A percentile compares a stretch with the other conserved stretches of the same genome.
These are phyloP conservation scores for Oryzias celebensis DNA, from an alignment of 2,113 vertebrate genomes.

Conservation along the genomic window DNA sequence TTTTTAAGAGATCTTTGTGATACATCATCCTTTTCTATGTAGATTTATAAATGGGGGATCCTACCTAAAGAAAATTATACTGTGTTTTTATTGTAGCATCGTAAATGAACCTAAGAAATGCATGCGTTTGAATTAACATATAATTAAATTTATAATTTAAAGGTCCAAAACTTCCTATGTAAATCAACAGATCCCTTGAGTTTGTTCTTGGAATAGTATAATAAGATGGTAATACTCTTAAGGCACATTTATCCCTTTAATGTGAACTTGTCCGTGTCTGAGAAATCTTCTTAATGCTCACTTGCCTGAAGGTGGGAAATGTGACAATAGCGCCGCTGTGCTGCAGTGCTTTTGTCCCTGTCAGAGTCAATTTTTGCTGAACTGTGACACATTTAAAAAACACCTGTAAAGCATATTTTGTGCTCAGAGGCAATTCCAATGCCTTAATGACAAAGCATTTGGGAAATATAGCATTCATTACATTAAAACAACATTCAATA, in stretches of 20 bases:
- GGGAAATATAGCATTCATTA: too few species aligned
- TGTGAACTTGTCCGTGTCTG: background rate
- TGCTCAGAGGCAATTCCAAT: too few species aligned
- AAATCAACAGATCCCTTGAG: constrained; percentile 5
- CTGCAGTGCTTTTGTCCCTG: background rate
- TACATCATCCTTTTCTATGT: too few species aligned
- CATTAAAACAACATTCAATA: too few species aligned
- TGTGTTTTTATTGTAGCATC: too few species aligned
- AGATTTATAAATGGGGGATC: too few species aligned
- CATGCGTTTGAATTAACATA: constrained; percentile 4
- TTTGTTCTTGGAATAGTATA: constrained; percentile 1
- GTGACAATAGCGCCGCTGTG: background rate
- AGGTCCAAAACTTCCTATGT: background rate
- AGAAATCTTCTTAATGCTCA: constrained; percentile 1
- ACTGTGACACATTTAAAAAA: background rate
- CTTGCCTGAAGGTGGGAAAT: background rate
- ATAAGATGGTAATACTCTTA: constrained; percentile 9
- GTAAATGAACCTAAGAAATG: too few species aligned
- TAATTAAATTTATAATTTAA: too few species aligned
- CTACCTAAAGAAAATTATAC: too few species aligned
- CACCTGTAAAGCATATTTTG: background rate
- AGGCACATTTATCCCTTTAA: constrained; percentile 9
- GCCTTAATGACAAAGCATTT: too few species aligned
- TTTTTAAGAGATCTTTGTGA: too few species aligned
- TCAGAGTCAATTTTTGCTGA: background rate